A percentile compares a stretch with the other conserved stretches of the same genome.
phyloP scores from a whole-genome alignment of 2,797 vertebrate species.

The Phoeniculus purpureus region DNA sequence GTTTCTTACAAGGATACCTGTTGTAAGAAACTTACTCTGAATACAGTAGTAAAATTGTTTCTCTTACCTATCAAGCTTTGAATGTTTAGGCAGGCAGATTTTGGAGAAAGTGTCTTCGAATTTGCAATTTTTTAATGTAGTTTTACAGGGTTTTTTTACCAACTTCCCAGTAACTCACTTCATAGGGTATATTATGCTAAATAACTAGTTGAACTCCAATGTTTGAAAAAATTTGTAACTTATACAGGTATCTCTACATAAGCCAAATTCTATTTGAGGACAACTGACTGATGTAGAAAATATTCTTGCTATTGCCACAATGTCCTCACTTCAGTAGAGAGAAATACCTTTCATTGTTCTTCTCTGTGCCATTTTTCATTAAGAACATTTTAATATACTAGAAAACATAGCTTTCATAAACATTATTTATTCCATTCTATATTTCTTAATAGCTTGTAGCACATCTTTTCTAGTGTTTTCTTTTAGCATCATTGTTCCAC shows the following conservation, averaged over 20 bases:
- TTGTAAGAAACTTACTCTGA: background rate
- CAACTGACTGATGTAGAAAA: background rate
- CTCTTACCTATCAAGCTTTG: background rate
- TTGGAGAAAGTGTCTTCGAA: background rate
- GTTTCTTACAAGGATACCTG: background rate
- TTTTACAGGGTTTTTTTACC: background rate
- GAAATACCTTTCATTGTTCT: background rate
- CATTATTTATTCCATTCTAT: background rate
- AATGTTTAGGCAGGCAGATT: background rate
- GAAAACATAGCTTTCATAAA: background rate
- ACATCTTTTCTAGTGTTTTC: background rate
- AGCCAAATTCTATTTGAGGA: background rate
- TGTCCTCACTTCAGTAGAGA: background rate
- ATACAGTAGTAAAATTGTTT: background rate
- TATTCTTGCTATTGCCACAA: background rate
- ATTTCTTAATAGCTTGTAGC: background rate
- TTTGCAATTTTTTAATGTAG: background rate
- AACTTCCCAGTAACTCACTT: background rate
- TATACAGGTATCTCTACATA: background rate
- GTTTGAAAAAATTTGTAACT: background rate
- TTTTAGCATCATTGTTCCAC: conserved; percentile 4
- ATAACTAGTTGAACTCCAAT: background rate
- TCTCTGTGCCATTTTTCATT: background rate
- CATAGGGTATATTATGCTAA: background rate
- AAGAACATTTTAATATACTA: background rate